Evolutionary conservation across 2,113 vertebrate species (phyloP).

Genomic region (Natator depressus): DNA sequence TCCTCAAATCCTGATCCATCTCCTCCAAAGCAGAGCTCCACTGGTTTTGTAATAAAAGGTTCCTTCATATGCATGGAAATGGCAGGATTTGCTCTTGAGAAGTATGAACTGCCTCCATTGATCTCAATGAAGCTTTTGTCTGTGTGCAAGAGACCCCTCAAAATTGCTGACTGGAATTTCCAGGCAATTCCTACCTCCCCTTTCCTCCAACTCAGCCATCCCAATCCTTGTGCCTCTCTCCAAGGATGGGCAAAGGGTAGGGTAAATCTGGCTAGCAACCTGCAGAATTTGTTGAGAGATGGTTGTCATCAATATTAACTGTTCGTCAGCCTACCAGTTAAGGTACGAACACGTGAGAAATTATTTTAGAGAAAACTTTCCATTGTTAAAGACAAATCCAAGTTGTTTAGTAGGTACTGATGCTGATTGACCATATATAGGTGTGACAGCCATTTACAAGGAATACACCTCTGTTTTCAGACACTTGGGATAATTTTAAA

Average conservation of each 20-base stretch:
- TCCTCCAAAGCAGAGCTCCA: neutral
- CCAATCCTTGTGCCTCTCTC: neutral
- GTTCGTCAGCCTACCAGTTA: neutral
- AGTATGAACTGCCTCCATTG: rapidly evolving
- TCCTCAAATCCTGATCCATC: neutral
- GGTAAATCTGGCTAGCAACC: rapidly evolving
- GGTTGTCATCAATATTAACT: rapidly evolving
- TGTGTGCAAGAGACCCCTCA: rapidly evolving
- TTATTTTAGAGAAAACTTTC: neutral
- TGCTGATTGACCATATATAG: neutral
- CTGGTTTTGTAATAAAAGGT: neutral
- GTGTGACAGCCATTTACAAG: neutral
- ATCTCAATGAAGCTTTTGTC: neutral
- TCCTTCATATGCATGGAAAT: neutral
- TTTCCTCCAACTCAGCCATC: neutral
- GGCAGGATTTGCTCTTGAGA: neutral
- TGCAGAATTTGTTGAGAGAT: rapidly evolving
- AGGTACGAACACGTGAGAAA: neutral
- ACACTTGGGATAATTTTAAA: neutral
- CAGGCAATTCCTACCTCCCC: rapidly evolving
- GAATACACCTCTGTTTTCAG: neutral
- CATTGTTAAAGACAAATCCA: neutral
- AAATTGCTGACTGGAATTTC: rapidly evolving
- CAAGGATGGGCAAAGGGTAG: rapidly evolving
- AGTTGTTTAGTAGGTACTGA: neutral